These are phyloP conservation scores for Eupithecia dodoneata DNA, from an alignment of 2,888 invertebrate genomes.

Conservation along the genomic window DNA sequence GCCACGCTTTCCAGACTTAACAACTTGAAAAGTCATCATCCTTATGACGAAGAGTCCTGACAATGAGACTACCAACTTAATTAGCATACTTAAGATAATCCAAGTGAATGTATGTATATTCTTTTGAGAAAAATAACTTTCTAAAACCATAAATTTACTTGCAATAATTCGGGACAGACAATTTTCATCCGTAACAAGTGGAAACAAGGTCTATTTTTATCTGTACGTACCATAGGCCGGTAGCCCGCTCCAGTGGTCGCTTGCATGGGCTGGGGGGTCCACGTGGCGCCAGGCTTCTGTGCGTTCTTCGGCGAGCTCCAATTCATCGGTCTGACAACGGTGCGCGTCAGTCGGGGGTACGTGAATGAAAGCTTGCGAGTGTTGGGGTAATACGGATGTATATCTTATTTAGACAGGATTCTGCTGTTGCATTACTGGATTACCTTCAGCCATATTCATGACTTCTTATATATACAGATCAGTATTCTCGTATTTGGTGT, in stretches of 20 bases:
- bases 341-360: constrained; percentile 38
- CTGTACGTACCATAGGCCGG: constrained; percentile 90
- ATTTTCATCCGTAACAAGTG: constrained; percentile 2
- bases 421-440: not conserved
- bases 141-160: not conserved
- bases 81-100: too few species aligned
- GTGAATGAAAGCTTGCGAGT: constrained; percentile 41
- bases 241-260: constrained; percentile 94
- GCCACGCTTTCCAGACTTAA: not conserved
- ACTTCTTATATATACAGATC: not conserved
- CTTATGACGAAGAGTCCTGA: not conserved
- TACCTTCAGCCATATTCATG: not conserved
- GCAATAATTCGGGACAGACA: not conserved
- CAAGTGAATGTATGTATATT: too few species aligned
- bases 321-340: constrained; percentile 89
- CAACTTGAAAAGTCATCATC: not conserved
- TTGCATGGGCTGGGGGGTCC: constrained; percentile 95
- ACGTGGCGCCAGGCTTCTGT: constrained; percentile 90
- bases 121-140: too few species aligned
- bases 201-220: not conserved
- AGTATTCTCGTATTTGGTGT: not conserved
- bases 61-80: too few species aligned
- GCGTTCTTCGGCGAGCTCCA: constrained; percentile 96
- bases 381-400: constrained; percentile 3
- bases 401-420: not conserved